Conservation (phyloP, 1,140 invertebrate species). For the Cotesia typhae region DNA sequence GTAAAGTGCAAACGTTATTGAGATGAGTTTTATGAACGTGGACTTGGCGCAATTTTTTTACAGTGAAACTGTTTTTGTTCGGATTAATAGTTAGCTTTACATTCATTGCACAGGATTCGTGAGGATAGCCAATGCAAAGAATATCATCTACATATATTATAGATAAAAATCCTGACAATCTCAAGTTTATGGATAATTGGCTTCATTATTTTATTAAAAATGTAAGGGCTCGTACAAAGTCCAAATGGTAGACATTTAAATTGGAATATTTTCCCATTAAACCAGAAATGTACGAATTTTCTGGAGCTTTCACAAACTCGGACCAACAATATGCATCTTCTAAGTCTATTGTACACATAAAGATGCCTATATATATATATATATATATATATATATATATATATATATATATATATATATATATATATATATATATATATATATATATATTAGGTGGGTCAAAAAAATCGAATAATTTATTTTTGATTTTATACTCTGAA, state of each 20-base stretch:
- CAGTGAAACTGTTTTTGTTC: too few species aligned
- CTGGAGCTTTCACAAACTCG: background rate
- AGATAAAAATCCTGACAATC: background rate
- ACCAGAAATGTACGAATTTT: background rate
- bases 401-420: too few species aligned
- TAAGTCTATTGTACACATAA: background rate
- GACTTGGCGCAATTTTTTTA: too few species aligned
- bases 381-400: too few species aligned
- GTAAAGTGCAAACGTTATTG: too few species aligned
- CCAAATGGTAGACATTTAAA: constrained; percentile 8
- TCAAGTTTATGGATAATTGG: background rate
- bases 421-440: too few species aligned
- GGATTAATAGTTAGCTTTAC: background rate
- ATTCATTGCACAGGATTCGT: background rate
- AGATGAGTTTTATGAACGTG: too few species aligned
- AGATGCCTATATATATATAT: too few species aligned
- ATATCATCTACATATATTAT: constrained; percentile 6
- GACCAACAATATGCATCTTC: constrained; percentile 12
- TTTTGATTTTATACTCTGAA: too few species aligned
- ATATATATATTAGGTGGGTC: too few species aligned
- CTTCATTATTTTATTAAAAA: constrained; percentile 1
- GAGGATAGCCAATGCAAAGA: background rate
- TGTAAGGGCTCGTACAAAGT: background rate
- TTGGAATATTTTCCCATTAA: background rate
- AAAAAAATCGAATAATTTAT: too few species aligned